phyloP scores from a whole-genome alignment of 2,113 vertebrate species.

The Myotis yumanensis region DNA sequence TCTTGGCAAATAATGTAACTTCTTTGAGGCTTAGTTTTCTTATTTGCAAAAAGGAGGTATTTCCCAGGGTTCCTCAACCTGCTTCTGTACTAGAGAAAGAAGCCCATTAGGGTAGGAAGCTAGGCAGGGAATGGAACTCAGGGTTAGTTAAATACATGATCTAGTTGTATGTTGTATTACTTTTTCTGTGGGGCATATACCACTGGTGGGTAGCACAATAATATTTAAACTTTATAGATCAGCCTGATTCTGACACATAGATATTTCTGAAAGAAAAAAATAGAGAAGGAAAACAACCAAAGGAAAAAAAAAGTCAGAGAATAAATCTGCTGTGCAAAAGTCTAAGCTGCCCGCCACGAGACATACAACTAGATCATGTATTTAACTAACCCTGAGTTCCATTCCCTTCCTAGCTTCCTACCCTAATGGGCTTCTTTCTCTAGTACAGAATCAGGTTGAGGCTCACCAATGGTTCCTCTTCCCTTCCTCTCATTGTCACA shows the following conservation, averaged over 20 bases:
- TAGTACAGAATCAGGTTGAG: not conserved
- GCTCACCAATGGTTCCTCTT: not conserved
- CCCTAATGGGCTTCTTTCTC: not conserved
- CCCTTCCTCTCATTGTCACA: not conserved
- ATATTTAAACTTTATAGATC: constrained; percentile 11
- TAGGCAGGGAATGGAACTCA: not conserved
- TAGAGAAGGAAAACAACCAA: not conserved
- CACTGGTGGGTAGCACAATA: constrained; percentile 36
- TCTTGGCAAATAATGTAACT: not conserved
- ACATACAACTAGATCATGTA: not conserved
- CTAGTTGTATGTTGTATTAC: constrained; percentile 45
- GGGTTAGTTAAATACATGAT: not conserved
- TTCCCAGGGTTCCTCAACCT: not conserved
- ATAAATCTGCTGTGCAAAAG: not conserved
- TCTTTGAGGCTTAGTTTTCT: not conserved
- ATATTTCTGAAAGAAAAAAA: not conserved
- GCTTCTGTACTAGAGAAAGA: not conserved
- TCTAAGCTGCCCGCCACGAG: not conserved
- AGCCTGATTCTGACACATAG: not conserved
- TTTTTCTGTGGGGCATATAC: constrained; percentile 43
- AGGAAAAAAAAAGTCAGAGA: not conserved
- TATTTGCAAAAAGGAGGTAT: not conserved
- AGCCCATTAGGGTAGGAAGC: too few relatives aligned
- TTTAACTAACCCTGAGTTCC: not conserved
- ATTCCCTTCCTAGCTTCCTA: not conserved